Evolutionary conservation across 2,797 vertebrate genomes (phyloP).

Genomic region (Urocyon cinereoargenteus): DNA sequence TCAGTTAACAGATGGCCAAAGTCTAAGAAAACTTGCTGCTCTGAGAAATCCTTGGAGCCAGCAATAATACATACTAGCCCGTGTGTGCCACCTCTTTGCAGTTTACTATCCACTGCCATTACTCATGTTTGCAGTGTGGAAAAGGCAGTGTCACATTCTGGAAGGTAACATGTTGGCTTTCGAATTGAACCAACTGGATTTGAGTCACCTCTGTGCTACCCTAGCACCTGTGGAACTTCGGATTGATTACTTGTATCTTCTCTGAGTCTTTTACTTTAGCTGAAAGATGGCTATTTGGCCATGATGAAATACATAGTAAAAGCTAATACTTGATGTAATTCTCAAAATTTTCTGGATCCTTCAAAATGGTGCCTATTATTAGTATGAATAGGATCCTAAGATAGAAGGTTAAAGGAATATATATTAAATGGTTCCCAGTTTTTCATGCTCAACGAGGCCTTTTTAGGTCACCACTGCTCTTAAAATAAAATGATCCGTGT

Average conservation of each 20-base stretch:
- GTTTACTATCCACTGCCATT: background rate
- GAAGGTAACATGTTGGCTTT: background rate
- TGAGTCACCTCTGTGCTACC: background rate
- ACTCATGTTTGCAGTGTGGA: background rate
- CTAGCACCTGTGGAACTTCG: background rate
- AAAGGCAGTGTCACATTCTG: background rate
- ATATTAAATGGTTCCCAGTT: slow-evolving; percentile 9
- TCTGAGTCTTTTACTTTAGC: background rate
- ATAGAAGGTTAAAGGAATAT: background rate
- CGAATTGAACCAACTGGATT: background rate
- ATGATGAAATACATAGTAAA: background rate
- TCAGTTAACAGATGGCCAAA: slow-evolving; percentile 26
- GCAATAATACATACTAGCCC: background rate
- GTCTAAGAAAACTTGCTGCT: slow-evolving; percentile 8
- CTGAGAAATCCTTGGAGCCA: background rate
- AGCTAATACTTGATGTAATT: background rate
- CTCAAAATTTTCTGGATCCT: slow-evolving; percentile 17
- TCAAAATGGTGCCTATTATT: slow-evolving; percentile 9
- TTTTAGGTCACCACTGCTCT: background rate
- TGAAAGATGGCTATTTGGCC: slow-evolving; percentile 31
- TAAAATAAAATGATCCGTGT: slow-evolving; percentile 35
- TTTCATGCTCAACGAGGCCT: background rate
- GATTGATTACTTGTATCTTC: background rate
- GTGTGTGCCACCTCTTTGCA: background rate
- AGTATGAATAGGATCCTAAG: background rate